Conservation (phyloP, 2,113 vertebrate genomes). For the Anhinga anhinga region DNA sequence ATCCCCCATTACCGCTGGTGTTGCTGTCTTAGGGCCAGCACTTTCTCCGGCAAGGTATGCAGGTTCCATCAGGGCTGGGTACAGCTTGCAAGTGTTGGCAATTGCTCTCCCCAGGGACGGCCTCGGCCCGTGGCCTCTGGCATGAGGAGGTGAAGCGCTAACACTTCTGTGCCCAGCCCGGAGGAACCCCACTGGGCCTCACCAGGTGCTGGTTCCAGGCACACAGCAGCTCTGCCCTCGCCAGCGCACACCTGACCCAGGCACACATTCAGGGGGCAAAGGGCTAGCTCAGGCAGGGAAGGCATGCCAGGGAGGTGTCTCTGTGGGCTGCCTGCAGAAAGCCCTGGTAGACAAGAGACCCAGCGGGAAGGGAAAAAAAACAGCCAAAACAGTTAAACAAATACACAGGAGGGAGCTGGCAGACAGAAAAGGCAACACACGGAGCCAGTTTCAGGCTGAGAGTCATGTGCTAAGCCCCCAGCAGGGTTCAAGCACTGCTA, state of each 20-base stretch:
- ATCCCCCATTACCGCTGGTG: neutral
- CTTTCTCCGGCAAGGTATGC: neutral
- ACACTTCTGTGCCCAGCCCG: neutral
- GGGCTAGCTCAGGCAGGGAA: neutral
- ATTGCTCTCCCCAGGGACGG: neutral
- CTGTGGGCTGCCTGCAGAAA: neutral
- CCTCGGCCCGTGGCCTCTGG: neutral
- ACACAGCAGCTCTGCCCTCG: neutral
- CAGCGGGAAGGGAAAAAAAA: neutral
- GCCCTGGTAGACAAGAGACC: neutral
- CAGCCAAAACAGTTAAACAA: slow-evolving; percentile 50
- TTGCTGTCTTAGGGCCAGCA: neutral
- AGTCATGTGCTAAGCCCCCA: slow-evolving; percentile 42
- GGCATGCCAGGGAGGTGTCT: neutral
- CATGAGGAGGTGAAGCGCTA: neutral
- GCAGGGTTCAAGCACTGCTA: neutral
- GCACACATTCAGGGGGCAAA: neutral
- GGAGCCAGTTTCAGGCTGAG: neutral
- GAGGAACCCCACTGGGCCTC: neutral
- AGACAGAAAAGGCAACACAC: neutral
- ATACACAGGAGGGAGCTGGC: slow-evolving; percentile 45
- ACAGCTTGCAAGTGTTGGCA: neutral
- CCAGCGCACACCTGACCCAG: neutral
- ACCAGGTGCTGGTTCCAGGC: neutral
- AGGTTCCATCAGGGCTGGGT: neutral